A percentile compares a stretch with the other conserved stretches of the same genome.
These are phyloP conservation scores for Sander lucioperca DNA, from an alignment of 2,113 vertebrate genomes.

Conservation along the genomic window DNA sequence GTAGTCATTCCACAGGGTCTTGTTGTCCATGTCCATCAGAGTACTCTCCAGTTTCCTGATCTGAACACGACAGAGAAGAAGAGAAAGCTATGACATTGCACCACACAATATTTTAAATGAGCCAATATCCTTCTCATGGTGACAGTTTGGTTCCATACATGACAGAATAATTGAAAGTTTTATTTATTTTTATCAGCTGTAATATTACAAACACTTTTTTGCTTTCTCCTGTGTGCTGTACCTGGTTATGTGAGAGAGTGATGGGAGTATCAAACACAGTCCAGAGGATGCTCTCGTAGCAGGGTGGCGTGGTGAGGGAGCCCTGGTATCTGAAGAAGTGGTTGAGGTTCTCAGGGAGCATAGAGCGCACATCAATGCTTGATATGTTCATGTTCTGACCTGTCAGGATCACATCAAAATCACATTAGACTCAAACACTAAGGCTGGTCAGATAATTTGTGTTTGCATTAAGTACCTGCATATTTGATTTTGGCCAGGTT, in stretches of 20 bases:
- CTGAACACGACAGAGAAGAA: conserved; percentile 56
- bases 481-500: conserved; percentile 87
- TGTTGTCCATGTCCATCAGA: conserved; percentile 87
- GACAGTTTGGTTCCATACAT: background rate
- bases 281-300: conserved; percentile 91
- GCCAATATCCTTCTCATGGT: background rate
- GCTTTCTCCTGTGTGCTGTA: conserved; percentile 33
- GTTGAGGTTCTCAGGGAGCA: conserved; percentile 90
- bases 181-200: background rate
- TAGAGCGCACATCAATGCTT: conserved; percentile 85
- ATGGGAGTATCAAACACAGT: conserved; percentile 89
- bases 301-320: conserved; percentile 91
- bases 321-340: conserved; percentile 91
- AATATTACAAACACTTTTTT: background rate
- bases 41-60: conserved; percentile 88
- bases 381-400: conserved; percentile 86
- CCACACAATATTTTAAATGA: background rate
- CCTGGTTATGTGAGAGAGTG: conserved; percentile 89
- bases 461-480: conserved; percentile 82
- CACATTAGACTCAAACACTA: background rate
- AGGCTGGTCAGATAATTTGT: rapidly evolving
- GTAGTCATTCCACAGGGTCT: conserved; percentile 88
- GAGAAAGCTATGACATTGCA: too few relatives aligned
- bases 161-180: background rate
- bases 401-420: conserved; percentile 51